Base-by-base conservation (phyloP, 1,140 invertebrate genomes). In the Drosophila parabipectinata region DNA sequence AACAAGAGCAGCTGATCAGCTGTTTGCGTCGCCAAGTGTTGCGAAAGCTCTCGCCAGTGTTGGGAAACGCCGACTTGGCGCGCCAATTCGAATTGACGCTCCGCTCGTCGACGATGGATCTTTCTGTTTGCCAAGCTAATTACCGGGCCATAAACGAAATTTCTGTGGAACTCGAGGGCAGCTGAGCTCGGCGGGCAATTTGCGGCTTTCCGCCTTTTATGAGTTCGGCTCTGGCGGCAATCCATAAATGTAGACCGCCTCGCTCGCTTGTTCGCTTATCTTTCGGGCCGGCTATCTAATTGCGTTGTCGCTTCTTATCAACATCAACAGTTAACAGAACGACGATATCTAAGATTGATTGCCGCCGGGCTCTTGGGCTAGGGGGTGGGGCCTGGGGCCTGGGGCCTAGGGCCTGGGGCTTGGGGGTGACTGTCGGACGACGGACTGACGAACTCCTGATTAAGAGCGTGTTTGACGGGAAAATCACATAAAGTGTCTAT, bases 261-360 rank as follows among this genome's bases (percentile, higher is more conserved):
- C 8, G 15, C 59, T 28, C 26, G 26, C 28, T 26, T 30, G 24
- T 37, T 39, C 18, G 50, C 82, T 88, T 85, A 85, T 85, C 82
- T 68, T 48, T 47, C 56, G 53, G 57, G 57, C 62, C 56, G 60
- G 71, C 83, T 88, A 85, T 85, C 82, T 85, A 85, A 88, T 88
- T 85, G 82, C 71, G 71, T 64, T 85, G 82, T 88, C 81, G 81
- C 74, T 87, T 52, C 81, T 84, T 84, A 84, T 84, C 81, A 87
- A 60, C 64, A 72, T 71, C 64, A 72, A 60, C 18, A 44, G 41
- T 44, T 55, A 68, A 69, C 81, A 57, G 66, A 62, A 55, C 81
- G 72, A 69, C 81, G 77, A 78, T 85, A 85, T 85, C 82, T 85
- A 85, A 85, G 82, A 85, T 88, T 85, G 82, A 85, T 85, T 82